Conservation (phyloP, 1,140 invertebrate genomes). For the Leguminivora glycinivorella region DNA sequence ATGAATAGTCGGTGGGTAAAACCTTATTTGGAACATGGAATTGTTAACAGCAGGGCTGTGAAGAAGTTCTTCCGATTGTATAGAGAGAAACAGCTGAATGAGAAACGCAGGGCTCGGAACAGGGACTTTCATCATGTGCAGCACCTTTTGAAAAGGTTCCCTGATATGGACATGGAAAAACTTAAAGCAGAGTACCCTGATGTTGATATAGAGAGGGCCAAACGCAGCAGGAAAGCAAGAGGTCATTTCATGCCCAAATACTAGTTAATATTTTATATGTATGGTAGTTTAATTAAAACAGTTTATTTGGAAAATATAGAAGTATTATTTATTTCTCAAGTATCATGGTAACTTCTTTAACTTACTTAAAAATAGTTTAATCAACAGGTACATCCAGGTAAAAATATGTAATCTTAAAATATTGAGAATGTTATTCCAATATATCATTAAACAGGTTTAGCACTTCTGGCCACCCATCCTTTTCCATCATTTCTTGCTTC, state of each 20-base stretch:
- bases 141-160: slow-evolving; percentile 85
- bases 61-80: slow-evolving; percentile 83
- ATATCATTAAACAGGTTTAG: slow-evolving; percentile 50
- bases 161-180: slow-evolving; percentile 86
- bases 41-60: slow-evolving; percentile 79
- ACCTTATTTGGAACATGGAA: slow-evolving; percentile 78
- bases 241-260: slow-evolving; percentile 81
- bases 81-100: slow-evolving; percentile 82
- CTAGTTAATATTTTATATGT: slow-evolving; percentile 40
- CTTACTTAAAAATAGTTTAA: neutral
- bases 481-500: slow-evolving; percentile 39
- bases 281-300: slow-evolving; percentile 20
- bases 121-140: slow-evolving; percentile 83
- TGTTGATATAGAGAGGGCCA: slow-evolving; percentile 86
- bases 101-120: slow-evolving; percentile 79
- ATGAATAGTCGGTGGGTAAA: slow-evolving; percentile 83
- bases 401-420: neutral
- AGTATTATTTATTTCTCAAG: neutral
- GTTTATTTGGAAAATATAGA: neutral
- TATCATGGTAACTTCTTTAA: neutral
- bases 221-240: slow-evolving; percentile 76
- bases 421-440: neutral
- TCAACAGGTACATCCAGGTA: neutral
- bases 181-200: slow-evolving; percentile 87
- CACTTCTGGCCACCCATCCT: slow-evolving; percentile 36